These are phyloP conservation scores for Cynoglossus semilaevis DNA, from an alignment of 2,113 vertebrate species.

Conservation along the genomic window DNA sequence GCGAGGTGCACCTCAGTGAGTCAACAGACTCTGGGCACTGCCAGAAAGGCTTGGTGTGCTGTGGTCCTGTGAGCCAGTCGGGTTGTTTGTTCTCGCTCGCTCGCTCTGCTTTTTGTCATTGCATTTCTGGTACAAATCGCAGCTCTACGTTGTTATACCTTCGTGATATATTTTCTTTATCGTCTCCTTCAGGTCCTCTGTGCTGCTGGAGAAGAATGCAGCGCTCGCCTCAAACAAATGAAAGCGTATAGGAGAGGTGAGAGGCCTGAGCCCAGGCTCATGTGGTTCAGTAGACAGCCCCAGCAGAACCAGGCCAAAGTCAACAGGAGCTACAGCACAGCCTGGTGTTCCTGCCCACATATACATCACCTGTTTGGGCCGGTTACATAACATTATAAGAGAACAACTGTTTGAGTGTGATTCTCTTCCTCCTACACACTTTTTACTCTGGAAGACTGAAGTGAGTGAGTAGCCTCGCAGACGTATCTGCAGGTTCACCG, in stretches of 20 bases:
- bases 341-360: slow-evolving; percentile 35
- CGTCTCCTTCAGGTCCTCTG: background rate
- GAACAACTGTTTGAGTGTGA: slow-evolving; percentile 37
- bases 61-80: slow-evolving; percentile 12
- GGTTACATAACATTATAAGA: slow-evolving; percentile 52
- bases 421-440: slow-evolving; percentile 28
- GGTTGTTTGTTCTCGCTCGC: slow-evolving; percentile 15
- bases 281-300: too few species aligned
- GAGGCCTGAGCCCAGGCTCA: slow-evolving; percentile 19
- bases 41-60: slow-evolving; percentile 47
- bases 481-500: slow-evolving; percentile 24
- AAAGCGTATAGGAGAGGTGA: slow-evolving; percentile 16
- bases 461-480: slow-evolving; percentile 22
- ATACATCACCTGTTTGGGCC: slow-evolving; percentile 54
- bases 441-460: slow-evolving; percentile 11
- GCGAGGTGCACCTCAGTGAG: slow-evolving; percentile 48
- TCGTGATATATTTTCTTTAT: background rate
- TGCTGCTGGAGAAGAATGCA: background rate
- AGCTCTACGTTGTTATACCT: background rate
- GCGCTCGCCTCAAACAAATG: background rate
- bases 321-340: slow-evolving; percentile 54
- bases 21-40: slow-evolving; percentile 45
- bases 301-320: slow-evolving; percentile 50
- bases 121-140: slow-evolving; percentile 6
- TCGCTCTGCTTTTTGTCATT: slow-evolving; percentile 9